These are phyloP conservation scores for Pachypsylla venusta DNA, from an alignment of 1,140 invertebrate species.

Conservation along the genomic window DNA sequence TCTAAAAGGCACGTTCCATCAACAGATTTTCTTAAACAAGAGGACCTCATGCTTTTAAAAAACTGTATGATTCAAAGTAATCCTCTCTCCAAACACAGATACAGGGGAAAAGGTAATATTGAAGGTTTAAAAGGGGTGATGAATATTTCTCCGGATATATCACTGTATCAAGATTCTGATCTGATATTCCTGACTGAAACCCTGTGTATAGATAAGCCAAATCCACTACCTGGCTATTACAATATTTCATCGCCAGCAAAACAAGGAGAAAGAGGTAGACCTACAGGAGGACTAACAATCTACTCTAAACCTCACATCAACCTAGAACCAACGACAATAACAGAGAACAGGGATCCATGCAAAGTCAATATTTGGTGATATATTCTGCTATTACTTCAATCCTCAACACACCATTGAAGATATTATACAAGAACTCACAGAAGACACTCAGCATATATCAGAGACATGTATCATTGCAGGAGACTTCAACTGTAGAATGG, in stretches of 20 bases:
- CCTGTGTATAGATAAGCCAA: background rate
- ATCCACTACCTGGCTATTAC: background rate
- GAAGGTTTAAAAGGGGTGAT: no score
- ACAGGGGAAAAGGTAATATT: no score
- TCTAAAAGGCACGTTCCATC: no score
- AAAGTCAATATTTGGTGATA: background rate
- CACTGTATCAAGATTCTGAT: no score
- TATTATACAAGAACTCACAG: background rate
- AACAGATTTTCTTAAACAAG: no score
- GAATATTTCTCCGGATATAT: no score
- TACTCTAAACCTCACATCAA: background rate
- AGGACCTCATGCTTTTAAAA: no score
- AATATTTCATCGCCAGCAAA: background rate
- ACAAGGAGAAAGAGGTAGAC: background rate
- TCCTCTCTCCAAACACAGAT: no score
- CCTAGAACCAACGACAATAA: background rate
- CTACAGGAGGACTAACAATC: background rate
- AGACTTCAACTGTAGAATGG: slow-evolving; percentile 1
- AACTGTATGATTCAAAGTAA: no score
- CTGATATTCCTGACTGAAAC: background rate
- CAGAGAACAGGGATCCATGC: background rate
- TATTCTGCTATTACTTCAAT: background rate
- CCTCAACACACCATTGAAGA: background rate
- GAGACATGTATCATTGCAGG: background rate
- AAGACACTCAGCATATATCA: background rate